Conservation (phyloP, 2,113 vertebrate species). For the Paracanthobrama guichenoti region DNA sequence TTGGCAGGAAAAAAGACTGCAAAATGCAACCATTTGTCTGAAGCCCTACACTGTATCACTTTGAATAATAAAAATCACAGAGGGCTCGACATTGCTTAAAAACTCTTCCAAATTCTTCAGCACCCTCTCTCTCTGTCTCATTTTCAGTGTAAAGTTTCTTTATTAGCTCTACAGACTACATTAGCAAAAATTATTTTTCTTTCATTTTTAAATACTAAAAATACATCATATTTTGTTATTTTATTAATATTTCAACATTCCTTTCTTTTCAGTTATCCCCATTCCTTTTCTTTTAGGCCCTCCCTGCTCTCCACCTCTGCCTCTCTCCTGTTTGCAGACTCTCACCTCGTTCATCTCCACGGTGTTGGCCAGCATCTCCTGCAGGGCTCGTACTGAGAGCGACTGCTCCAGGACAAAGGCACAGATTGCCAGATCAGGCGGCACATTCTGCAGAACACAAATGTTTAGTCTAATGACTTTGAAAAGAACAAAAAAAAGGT, state of each 20-base stretch:
- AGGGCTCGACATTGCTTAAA: too few species aligned
- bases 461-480: neutral
- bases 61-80: too few species aligned
- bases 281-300: neutral
- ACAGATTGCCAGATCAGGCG: slow-evolving; percentile 89
- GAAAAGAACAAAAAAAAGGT: too few species aligned
- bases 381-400: slow-evolving; percentile 86
- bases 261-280: neutral
- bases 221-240: neutral
- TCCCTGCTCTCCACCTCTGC: slow-evolving; percentile 4
- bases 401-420: slow-evolving; percentile 89
- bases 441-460: slow-evolving; percentile 80
- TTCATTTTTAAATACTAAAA: neutral
- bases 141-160: neutral
- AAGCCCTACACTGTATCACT: too few species aligned
- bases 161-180: neutral
- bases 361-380: slow-evolving; percentile 90
- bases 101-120: too few species aligned
- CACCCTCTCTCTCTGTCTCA: neutral
- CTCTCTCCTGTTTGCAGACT: neutral
- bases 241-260: too few species aligned
- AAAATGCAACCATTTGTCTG: too few species aligned
- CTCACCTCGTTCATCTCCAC: slow-evolving; percentile 82
- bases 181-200: too few species aligned
- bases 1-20: too few species aligned